Percentiles rank a stretch among this genome's conserved stretches.
Evolutionary conservation across 2,113 vertebrate genomes (phyloP).

Genomic region (Circaetus gallicus): DNA sequence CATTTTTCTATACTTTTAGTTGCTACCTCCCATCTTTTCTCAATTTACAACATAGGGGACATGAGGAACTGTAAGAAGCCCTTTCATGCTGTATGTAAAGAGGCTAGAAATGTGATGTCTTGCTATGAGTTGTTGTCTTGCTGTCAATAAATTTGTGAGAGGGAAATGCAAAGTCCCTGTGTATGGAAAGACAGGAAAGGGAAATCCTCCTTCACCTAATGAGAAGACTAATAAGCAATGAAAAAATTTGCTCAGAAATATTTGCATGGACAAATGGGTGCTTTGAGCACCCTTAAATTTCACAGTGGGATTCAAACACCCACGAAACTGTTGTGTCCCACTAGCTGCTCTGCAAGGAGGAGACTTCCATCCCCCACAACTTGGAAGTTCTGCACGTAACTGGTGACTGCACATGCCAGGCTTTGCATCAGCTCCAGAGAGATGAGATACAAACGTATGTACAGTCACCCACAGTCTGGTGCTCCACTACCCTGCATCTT

Average conservation of each 20-base stretch:
- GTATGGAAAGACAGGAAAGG: not conserved
- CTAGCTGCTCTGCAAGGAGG: not conserved
- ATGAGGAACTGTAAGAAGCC: not conserved
- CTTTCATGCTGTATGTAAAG: not conserved
- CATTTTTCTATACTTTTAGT: not conserved
- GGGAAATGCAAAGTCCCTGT: not conserved
- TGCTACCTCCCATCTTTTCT: not conserved
- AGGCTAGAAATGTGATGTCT: not conserved
- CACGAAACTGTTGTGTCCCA: not conserved
- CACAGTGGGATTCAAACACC: fast-evolving
- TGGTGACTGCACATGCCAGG: not conserved
- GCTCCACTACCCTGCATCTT: not conserved
- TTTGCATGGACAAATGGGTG: not conserved
- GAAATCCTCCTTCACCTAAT: not conserved
- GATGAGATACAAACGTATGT: not conserved
- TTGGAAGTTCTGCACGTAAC: not conserved
- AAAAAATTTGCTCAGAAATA: not conserved
- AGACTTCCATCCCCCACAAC: not conserved
- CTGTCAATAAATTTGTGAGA: not conserved
- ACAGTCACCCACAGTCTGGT: not conserved
- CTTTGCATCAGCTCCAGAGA: not conserved
- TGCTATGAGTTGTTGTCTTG: not conserved
- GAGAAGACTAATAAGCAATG: not conserved
- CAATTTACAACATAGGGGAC: not conserved
- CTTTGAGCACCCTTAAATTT: not conserved